Evolutionary conservation across 2,888 invertebrate species (phyloP).

Genomic region (Sphecodes monilicornis): DNA sequence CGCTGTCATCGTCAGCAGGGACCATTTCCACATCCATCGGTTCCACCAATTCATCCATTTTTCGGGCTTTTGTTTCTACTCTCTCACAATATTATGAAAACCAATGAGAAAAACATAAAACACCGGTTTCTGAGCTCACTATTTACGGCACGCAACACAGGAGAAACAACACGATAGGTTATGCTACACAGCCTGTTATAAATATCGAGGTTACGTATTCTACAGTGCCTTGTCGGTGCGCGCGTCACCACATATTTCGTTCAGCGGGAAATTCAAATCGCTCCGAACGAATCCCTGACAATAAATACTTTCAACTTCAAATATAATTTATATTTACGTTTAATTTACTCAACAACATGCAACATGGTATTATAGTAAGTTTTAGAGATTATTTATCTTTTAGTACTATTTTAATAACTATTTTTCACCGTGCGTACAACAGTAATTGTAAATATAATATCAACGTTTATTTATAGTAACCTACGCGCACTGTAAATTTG

Average conservation of each 20-base stretch:
- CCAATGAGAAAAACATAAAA: conserved; percentile 19
- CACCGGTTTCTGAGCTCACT: not conserved
- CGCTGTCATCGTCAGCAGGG: conserved; percentile 47
- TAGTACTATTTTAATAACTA: not conserved
- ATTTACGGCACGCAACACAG: conserved; percentile 38
- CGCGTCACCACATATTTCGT: not conserved
- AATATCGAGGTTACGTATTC: conserved; percentile 32
- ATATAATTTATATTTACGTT: not conserved
- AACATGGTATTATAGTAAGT: not conserved
- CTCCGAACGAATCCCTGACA: too few relatives aligned
- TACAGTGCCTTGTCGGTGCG: not conserved
- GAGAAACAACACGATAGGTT: conserved; percentile 61
- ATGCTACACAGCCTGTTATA: conserved; percentile 58
- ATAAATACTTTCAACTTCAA: not conserved
- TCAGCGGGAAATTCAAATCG: conserved; percentile 21
- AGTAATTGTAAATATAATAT: not conserved
- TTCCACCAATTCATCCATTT: conserved; percentile 84
- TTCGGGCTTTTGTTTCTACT: conserved; percentile 31
- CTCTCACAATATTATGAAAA: conserved; percentile 15
- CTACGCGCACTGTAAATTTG: not conserved
- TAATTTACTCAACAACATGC: not conserved
- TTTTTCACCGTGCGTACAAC: not conserved
- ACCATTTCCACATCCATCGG: conserved; percentile 85
- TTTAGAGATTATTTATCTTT: not conserved
- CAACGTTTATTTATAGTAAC: not conserved